Evolutionary conservation across 2,888 invertebrate genomes (phyloP), one percentile per base, ranked within the genome.

Genomic region (Pasiphila rectangulata): DNA sequence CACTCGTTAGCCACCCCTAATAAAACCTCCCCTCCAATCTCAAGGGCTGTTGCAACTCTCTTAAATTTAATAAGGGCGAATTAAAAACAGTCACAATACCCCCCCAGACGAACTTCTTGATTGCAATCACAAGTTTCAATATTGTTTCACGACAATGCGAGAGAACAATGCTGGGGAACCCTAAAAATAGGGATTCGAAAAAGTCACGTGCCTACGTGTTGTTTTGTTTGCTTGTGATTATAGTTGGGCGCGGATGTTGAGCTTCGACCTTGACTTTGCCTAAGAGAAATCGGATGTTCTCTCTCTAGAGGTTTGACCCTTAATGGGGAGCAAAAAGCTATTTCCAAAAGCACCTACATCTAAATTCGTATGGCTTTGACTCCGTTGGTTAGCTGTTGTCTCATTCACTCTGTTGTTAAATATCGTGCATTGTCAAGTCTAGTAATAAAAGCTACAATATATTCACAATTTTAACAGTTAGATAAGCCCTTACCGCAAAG

Each of bases 1-100:
- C 76, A 79, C 85, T 86, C 85, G 85, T 86, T 84, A 83, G 79
- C 78, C 81, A 75, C 79, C 85, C 85, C 85, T 82, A 84, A 85
- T 82, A 83, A 86, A 83, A 84, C 79, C 79, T 75, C 79, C 84
- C 79, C 77, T 79, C 70, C 79, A 80, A 80, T 84, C 81, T 81
- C 72, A 74, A 83, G 85, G 82, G 83, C 67, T 79, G 76, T 75
- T 71, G 74, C 68, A 76, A 70, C 75, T 79, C 75, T 73, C 80
- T 77, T 75, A 82, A 83, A 86, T 84, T 84, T 83, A 85, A 86
- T 86, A 84, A 84, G 72, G 74, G 77, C 74, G 75, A 81, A 72
- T 84, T 81, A 77, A 86, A 83, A 83, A 79, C 72, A 79, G 75
- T 83, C 80, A 82, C 83, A 83, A 79, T 76, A 69, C 64, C 63